Evolutionary conservation across 1,140 invertebrate genomes (phyloP).

Genomic region (Pentalonia nigronervosa): DNA sequence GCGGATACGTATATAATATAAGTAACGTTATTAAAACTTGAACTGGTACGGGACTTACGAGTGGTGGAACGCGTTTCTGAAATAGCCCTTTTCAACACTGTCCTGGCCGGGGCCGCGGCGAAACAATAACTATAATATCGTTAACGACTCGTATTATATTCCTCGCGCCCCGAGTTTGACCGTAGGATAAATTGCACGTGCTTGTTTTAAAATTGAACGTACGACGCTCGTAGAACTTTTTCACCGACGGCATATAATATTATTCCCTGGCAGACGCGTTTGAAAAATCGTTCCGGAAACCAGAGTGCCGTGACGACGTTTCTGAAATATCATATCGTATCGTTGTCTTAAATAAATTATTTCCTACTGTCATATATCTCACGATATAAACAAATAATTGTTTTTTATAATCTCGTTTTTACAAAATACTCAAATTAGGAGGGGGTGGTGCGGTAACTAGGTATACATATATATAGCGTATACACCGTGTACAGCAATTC

Average conservation of each 20-base stretch:
- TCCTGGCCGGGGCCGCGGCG: neutral
- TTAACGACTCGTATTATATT: slow-evolving; percentile 42
- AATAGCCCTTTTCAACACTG: neutral
- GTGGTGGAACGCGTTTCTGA: neutral
- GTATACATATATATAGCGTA: neutral
- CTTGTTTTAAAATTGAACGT: slow-evolving; percentile 14
- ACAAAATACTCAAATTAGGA: neutral
- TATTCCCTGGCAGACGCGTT: neutral
- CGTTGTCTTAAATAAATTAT: neutral
- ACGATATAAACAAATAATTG: neutral
- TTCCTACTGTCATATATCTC: neutral
- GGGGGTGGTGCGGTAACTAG: neutral
- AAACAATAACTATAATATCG: slow-evolving; percentile 18
- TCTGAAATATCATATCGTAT: neutral
- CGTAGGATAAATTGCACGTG: slow-evolving; percentile 29
- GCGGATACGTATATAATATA: neutral
- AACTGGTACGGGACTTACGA: neutral
- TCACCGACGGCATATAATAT: neutral
- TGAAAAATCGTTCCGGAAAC: neutral
- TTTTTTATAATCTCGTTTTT: neutral
- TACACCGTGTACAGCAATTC: neutral
- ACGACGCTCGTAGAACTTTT: neutral
- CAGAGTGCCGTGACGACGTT: neutral
- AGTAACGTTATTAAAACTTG: slow-evolving; percentile 35
- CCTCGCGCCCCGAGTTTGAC: neutral